Conservation (phyloP, 2,797 vertebrate species). For the Chaunax sp. region DNA sequence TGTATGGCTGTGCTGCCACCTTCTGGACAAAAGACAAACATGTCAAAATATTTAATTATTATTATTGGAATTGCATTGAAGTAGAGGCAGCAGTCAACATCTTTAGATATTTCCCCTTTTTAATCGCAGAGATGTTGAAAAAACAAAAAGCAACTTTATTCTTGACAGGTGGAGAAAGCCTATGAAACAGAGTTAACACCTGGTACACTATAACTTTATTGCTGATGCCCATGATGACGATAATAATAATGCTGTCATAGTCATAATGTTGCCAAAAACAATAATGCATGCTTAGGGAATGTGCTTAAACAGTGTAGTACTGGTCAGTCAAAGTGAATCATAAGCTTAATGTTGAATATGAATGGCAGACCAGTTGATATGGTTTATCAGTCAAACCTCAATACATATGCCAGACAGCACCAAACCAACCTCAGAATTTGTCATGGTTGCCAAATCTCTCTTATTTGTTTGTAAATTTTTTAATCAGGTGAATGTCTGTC, state of each 20-base stretch:
- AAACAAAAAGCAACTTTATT: not conserved
- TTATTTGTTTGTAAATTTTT: not conserved
- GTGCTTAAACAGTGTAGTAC: not conserved
- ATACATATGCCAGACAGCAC: not conserved
- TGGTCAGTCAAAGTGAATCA: not conserved
- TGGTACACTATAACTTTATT: no score
- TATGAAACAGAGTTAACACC: not conserved
- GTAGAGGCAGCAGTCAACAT: not conserved
- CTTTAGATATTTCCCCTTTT: not conserved
- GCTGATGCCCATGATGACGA: not conserved
- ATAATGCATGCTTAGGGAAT: not conserved
- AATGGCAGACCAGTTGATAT: not conserved
- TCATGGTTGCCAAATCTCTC: not conserved
- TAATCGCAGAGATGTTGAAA: not conserved
- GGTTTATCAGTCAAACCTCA: not conserved
- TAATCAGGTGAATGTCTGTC: conserved; percentile 3
- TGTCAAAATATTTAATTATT: no score
- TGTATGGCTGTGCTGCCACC: conserved; percentile 68
- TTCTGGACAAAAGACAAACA: conserved; percentile 50
- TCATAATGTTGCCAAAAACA: not conserved
- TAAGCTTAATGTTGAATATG: not conserved
- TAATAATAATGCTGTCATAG: not conserved
- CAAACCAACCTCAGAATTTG: not conserved
- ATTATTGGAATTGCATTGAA: no score
- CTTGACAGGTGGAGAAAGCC: not conserved